These are phyloP conservation scores for Pseudocheirus occidentalis DNA, from an alignment of 2,797 vertebrate genomes.

Conservation along the genomic window DNA sequence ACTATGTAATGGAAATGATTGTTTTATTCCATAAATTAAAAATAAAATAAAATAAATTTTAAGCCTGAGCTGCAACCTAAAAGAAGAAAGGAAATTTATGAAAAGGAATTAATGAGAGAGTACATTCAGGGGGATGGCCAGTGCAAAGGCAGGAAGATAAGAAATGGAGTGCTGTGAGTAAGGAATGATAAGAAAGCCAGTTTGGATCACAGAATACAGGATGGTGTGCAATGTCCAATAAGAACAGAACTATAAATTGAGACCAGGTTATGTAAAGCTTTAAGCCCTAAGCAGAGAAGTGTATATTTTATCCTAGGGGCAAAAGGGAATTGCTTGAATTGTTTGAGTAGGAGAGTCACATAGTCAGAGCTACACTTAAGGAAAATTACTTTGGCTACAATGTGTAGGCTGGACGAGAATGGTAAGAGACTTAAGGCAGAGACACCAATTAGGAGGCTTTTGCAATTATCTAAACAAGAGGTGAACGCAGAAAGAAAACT, in stretches of 20 bases:
- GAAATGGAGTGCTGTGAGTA: background rate
- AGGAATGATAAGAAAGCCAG: background rate
- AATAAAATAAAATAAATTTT: background rate
- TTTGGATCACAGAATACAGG: background rate
- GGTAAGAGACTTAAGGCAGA: background rate
- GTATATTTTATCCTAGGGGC: background rate
- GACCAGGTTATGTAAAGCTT: background rate
- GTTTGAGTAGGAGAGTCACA: background rate
- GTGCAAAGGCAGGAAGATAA: background rate
- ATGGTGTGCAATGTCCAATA: background rate
- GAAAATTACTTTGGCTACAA: background rate
- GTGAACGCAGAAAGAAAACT: background rate
- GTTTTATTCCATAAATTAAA: background rate
- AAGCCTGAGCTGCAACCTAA: background rate
- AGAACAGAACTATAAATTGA: background rate
- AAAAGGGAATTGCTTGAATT: background rate
- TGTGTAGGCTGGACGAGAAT: background rate
- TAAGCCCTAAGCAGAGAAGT: background rate
- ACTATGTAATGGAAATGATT: background rate
- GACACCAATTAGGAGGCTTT: background rate
- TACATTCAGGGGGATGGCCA: background rate
- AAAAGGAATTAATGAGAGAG: background rate
- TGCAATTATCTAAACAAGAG: background rate
- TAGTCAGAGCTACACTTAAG: background rate
- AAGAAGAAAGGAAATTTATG: background rate